Evolutionary conservation across 2,113 vertebrate species (phyloP).

Genomic region (Kryptolebias marmoratus): DNA sequence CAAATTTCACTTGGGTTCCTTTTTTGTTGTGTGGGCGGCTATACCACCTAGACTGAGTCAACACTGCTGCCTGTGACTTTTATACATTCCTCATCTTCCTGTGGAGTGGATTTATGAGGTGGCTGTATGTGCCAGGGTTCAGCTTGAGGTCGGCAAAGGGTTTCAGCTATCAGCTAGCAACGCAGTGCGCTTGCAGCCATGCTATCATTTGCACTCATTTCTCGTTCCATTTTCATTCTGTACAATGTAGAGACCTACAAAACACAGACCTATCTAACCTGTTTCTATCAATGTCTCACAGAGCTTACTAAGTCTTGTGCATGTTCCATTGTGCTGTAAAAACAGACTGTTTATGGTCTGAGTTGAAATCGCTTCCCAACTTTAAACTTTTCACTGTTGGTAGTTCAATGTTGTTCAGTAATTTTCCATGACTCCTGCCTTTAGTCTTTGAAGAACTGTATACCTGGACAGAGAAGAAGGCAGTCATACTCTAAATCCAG

Average conservation of each 20-base stretch:
- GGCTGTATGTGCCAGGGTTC: conserved; percentile 48
- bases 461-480: conserved; percentile 48
- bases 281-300: conserved; percentile 50
- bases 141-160: conserved; percentile 60
- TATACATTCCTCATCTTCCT: conserved; percentile 62
- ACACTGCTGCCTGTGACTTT: conserved; percentile 58
- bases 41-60: conserved; percentile 69
- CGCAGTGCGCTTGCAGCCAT: conserved; percentile 26
- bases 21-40: conserved; percentile 46
- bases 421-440: conserved; percentile 40
- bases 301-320: conserved; percentile 37
- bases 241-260: conserved; percentile 30
- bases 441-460: conserved; percentile 53
- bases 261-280: conserved; percentile 41
- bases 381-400: conserved; percentile 1
- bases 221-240: conserved; percentile 63
- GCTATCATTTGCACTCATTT: conserved; percentile 46
- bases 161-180: conserved; percentile 55
- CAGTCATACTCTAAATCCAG: conserved; percentile 51
- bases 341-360: not conserved
- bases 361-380: not conserved
- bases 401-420: conserved; percentile 10
- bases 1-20: conserved; percentile 50
- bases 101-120: conserved; percentile 61
- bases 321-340: conserved; percentile 7